Percentiles rank a stretch among this genome's conserved stretches.
Evolutionary conservation across 2,888 invertebrate species (phyloP).

Genomic region (Coremacera marginata): DNA sequence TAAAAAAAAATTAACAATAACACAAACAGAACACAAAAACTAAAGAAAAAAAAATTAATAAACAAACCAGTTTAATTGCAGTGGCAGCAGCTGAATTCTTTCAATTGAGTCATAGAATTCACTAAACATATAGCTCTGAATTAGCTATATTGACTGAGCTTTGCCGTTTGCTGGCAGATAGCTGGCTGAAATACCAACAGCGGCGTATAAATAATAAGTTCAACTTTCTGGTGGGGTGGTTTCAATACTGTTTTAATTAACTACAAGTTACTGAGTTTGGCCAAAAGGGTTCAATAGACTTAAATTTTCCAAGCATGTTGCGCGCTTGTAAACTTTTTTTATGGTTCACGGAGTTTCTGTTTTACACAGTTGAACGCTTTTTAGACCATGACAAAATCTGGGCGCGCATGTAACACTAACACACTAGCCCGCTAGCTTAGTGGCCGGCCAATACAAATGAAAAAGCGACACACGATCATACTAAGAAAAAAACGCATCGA

Average conservation of each 20-base stretch:
- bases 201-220: too few relatives aligned
- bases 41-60: neutral
- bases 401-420: conserved; percentile 25
- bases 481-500: neutral
- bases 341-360: too few relatives aligned
- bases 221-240: too few relatives aligned
- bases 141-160: neutral
- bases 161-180: neutral
- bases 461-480: neutral
- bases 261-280: too few relatives aligned
- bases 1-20: neutral
- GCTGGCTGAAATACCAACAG: too few relatives aligned
- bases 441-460: neutral
- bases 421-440: conserved; percentile 1
- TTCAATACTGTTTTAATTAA: too few relatives aligned
- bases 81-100: neutral
- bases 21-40: conserved; percentile 15
- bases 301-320: too few relatives aligned
- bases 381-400: neutral
- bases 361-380: too few relatives aligned
- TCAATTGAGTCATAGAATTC: conserved; percentile 1
- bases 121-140: neutral
- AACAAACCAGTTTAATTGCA: conserved; percentile 7
- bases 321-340: too few relatives aligned
- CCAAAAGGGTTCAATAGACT: too few relatives aligned